These are phyloP conservation scores for Bilobella aurantiaca DNA, from an alignment of 1,140 invertebrate genomes.

Conservation along the genomic window DNA sequence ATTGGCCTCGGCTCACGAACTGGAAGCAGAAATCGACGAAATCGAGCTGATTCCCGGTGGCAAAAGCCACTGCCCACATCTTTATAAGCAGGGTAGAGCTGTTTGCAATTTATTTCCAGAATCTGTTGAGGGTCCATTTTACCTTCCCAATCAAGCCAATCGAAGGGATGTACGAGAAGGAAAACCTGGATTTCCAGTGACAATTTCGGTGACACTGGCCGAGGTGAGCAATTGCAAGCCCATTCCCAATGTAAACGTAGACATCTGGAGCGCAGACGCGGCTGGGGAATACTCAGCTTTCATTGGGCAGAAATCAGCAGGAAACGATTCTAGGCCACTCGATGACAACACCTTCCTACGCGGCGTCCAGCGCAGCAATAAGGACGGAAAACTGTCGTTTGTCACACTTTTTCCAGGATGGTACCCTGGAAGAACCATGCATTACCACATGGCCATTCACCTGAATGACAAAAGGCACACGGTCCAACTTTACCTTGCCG, in stretches of 20 bases:
- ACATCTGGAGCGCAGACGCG: constrained; percentile 3
- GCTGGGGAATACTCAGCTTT: not conserved
- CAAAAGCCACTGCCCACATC: not conserved
- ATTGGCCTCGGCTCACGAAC: too few relatives aligned
- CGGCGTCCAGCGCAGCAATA: not conserved
- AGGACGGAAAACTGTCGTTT: not conserved
- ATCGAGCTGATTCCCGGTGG: not conserved
- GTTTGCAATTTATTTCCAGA: not conserved
- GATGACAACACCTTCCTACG: not conserved
- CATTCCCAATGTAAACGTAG: not conserved
- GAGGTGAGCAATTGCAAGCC: not conserved
- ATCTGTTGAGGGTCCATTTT: not conserved
- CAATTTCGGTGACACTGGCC: not conserved
- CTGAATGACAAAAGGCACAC: not conserved
- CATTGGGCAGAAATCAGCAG: not conserved
- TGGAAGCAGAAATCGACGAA: too few relatives aligned
- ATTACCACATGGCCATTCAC: not conserved
- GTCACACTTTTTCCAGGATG: not conserved
- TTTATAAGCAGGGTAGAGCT: not conserved
- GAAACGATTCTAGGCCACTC: too few relatives aligned
- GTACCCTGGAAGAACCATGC: not conserved
- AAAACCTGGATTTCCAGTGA: not conserved
- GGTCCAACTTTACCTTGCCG: not conserved
- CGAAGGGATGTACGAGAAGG: not conserved
- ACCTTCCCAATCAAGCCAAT: not conserved